Evolutionary conservation across 2,113 vertebrate species (phyloP), one percentile per base, ranked within the genome.

Genomic region (Ptilonorhynchus violaceus): DNA sequence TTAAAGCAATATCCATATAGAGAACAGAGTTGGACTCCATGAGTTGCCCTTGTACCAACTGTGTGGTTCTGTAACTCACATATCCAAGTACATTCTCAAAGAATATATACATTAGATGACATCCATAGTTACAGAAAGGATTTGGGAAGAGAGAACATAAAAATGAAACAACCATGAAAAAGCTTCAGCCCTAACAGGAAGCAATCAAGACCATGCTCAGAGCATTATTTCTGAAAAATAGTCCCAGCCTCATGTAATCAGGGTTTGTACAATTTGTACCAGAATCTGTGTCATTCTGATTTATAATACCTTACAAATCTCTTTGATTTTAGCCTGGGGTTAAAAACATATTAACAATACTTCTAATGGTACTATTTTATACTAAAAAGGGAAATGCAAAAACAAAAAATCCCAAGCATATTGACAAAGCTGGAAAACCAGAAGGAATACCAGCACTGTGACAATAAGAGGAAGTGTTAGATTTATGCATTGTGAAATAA

Each of bases 401-500:
- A 88, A 15, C 7, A 44, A 77, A 62, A 64, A 75, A 35, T 3
- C 6, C 25, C 63, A 93, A 73, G 50, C 50, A 46, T 39, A 76
- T 37, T 88, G 74, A 92, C 63, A 86, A 88, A 93, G 75, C 47
- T 92, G 85, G 68, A 83, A 89, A 55, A 69, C 25, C n/a, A 84
- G 35, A 78, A 90, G 35, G 94, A 95, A 95, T 86, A 80, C 47
- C 92, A 96, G 44, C 42, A 35, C 24, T 80, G 12, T 33, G 47
- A 90, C 90, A 94, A 77, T 81, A 74, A 62, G 67, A 88, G 78
- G 87, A 95, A 94, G 30, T 33, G n/a, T 83, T 86, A 80, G 64
- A 93, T 84, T 95, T 83, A 83, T 76, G 78, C 62, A 47, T 59
- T 86, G 72, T 93, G 75, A 94, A 96, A 90, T 66, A 80, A 85